Percentiles rank a stretch among this genome's conserved stretches.
Conservation (phyloP, 2,113 vertebrate genomes). For the Tiliqua scincoides region DNA sequence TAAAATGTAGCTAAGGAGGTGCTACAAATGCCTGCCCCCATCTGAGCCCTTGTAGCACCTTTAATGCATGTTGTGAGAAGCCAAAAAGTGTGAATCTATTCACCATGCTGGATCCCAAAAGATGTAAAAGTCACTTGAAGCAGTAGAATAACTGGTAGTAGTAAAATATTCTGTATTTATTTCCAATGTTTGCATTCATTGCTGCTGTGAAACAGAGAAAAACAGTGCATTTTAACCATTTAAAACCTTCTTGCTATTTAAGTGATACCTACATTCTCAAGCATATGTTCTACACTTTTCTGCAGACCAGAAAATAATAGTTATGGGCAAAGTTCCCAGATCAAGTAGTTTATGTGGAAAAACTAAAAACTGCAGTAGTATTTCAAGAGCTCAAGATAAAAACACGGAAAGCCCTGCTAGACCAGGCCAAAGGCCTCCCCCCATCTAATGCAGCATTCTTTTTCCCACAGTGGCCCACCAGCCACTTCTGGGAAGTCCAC, state of each 20-base stretch:
- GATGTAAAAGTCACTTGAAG: background rate
- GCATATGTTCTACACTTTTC: background rate
- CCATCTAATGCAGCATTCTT: too few relatives aligned
- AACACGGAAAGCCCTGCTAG: too few relatives aligned
- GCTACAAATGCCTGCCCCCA: too few relatives aligned
- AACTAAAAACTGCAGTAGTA: background rate
- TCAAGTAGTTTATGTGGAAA: background rate
- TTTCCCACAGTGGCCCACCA: too few relatives aligned
- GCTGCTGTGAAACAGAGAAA: background rate
- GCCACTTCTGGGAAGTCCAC: too few relatives aligned
- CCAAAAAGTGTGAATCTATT: background rate
- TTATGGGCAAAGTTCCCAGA: too few relatives aligned
- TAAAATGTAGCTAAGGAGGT: too few relatives aligned
- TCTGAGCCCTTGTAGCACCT: background rate
- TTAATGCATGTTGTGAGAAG: background rate
- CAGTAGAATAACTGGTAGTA: background rate
- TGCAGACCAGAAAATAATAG: too few relatives aligned
- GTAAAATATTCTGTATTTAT: background rate
- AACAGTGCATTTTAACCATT: background rate
- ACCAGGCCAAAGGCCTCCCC: too few relatives aligned
- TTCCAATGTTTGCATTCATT: background rate
- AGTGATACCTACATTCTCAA: background rate
- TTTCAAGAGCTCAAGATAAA: background rate
- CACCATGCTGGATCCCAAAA: background rate
- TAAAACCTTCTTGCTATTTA: background rate